Percentiles rank a stretch among this genome's conserved stretches.
phyloP scores from a whole-genome alignment of 2,113 vertebrate species.

The Antechinus flavipes region DNA sequence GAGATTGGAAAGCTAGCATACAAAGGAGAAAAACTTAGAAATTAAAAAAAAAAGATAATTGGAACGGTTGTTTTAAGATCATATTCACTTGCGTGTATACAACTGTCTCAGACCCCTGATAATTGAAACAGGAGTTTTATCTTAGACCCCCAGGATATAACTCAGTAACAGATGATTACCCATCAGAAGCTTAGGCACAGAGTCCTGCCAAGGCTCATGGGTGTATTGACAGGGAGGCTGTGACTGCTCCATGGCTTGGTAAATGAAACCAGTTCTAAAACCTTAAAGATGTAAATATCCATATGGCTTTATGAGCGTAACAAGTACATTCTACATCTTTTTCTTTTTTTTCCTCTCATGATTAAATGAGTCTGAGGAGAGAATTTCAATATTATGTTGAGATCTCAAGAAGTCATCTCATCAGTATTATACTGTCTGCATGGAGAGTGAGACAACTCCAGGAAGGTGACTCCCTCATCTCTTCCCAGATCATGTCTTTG shows the following conservation, averaged over 20 bases:
- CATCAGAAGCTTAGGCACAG: background rate
- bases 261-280: background rate
- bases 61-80: constrained; percentile 25
- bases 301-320: background rate
- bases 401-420: background rate
- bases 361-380: background rate
- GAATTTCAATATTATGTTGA: background rate
- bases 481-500: background rate
- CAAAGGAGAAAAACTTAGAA: background rate
- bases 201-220: background rate
- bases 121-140: constrained; percentile 36
- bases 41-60: constrained; percentile 19
- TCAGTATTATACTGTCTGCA: background rate
- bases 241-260: background rate
- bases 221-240: background rate
- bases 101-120: background rate
- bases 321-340: background rate
- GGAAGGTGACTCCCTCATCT: background rate
- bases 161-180: background rate
- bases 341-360: background rate
- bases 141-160: background rate
- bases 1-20: background rate
- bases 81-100: background rate
- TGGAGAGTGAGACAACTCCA: background rate
- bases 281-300: background rate